Evolutionary conservation across 2,113 vertebrate species (phyloP).

Genomic region (Vombatus ursinus): DNA sequence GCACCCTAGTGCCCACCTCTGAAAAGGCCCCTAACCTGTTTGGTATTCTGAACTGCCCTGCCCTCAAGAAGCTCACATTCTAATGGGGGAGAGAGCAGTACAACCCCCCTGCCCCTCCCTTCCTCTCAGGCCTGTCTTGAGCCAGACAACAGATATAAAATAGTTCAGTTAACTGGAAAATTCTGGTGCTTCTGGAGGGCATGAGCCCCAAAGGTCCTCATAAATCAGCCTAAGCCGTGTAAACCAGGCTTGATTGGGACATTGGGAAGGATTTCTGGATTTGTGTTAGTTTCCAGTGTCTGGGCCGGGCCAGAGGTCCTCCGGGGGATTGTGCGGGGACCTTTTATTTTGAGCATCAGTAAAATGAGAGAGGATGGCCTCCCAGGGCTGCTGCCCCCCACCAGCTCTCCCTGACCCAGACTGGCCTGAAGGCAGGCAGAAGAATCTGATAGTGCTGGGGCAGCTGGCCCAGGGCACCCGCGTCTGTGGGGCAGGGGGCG

Average conservation of each 20-base stretch:
- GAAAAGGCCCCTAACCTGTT: background rate
- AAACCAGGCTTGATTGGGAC: background rate
- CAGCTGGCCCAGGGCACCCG: no score
- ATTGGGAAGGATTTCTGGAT: background rate
- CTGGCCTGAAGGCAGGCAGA: background rate
- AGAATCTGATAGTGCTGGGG: no score
- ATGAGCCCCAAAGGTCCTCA: background rate
- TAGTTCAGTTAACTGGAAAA: no score
- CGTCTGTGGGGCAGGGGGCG: no score
- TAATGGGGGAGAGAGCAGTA: no score
- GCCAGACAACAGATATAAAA: background rate
- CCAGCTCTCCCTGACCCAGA: no score
- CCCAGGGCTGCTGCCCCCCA: no score
- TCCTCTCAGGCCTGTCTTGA: no score
- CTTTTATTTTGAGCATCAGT: no score
- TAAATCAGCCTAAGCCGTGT: background rate
- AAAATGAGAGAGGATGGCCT: background rate
- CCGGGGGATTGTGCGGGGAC: no score
- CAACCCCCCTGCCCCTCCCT: no score
- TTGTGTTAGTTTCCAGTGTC: background rate
- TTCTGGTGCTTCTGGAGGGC: background rate
- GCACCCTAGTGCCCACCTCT: background rate
- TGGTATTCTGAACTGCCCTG: background rate
- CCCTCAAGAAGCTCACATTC: no score
- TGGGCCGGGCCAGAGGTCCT: background rate